Percentiles rank a stretch among this genome's conserved stretches.
Conservation (phyloP, 2,113 vertebrate genomes). For the Ranitomeya variabilis region DNA sequence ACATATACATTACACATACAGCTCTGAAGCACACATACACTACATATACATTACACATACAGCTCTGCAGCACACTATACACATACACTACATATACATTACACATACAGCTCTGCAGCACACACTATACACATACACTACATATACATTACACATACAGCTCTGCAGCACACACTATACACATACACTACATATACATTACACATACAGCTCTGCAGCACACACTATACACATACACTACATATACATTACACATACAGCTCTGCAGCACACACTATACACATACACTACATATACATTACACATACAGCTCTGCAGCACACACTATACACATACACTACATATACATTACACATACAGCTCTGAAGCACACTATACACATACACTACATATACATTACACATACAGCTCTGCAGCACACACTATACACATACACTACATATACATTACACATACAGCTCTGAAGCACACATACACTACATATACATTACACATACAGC, state of each 20-base stretch:
- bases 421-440: neutral
- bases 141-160: neutral
- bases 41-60: no score
- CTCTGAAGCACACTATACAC: neutral
- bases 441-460: neutral
- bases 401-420: neutral
- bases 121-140: no score
- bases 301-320: neutral
- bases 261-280: neutral
- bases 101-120: neutral
- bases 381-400: no score
- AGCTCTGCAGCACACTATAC: no score
- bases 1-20: no score
- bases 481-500: neutral
- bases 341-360: neutral
- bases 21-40: no score
- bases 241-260: neutral
- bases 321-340: neutral
- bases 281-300: no score
- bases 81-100: no score
- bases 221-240: neutral
- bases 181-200: no score
- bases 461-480: neutral
- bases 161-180: neutral
- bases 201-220: neutral